These are phyloP conservation scores for Elachura formosa DNA, from an alignment of 2,113 vertebrate species.

Conservation along the genomic window DNA sequence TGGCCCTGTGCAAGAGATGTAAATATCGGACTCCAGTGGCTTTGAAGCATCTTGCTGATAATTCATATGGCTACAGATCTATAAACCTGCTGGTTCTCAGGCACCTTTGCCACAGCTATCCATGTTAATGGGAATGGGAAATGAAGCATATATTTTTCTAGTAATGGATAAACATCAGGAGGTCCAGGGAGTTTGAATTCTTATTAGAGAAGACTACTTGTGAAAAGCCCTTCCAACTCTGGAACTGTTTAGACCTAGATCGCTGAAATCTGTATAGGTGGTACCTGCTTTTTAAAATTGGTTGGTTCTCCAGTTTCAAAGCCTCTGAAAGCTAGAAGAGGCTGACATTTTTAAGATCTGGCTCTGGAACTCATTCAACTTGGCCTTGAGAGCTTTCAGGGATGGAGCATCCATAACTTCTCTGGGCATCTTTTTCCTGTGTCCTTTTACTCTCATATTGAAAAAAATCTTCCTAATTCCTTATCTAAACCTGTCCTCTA, in stretches of 20 bases:
- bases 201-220: conserved; percentile 23
- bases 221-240: neutral
- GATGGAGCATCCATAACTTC: neutral
- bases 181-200: conserved; percentile 35
- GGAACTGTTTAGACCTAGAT: conserved; percentile 1
- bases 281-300: neutral
- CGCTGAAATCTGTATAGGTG: neutral
- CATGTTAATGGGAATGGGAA: conserved; percentile 47
- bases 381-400: accelerated
- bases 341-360: neutral
- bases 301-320: neutral
- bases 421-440: neutral
- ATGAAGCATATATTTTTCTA: conserved; percentile 54
- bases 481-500: neutral
- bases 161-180: conserved; percentile 52
- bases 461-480: neutral
- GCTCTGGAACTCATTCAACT: neutral
- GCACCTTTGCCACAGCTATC: conserved; percentile 41
- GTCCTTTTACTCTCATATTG: neutral
- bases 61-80: conserved; percentile 47
- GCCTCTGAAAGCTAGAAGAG: neutral
- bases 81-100: conserved; percentile 45
- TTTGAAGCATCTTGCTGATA: conserved; percentile 37
- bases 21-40: conserved; percentile 9
- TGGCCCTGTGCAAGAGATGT: neutral